A percentile compares a stretch with the other conserved stretches of the same genome.
Evolutionary conservation across 1,140 invertebrate species (phyloP).

Genomic region (Tetragnatha versicolor): DNA sequence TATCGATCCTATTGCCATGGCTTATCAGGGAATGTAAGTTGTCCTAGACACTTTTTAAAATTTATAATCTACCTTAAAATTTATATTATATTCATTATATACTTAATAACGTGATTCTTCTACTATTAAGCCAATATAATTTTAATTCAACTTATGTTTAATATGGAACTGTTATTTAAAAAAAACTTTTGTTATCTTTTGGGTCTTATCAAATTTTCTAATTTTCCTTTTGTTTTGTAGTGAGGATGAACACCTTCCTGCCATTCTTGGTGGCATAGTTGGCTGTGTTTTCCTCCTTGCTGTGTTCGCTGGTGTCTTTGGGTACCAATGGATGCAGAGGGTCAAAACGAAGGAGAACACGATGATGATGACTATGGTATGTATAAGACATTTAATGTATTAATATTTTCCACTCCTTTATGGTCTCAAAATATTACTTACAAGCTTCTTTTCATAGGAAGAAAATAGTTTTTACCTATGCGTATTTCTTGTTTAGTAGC

Average conservation of each 20-base stretch:
- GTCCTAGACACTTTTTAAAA: not conserved
- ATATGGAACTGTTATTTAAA: not conserved
- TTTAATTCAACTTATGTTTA: too few species aligned
- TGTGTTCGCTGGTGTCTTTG: slow-evolving; percentile 72
- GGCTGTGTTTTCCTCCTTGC: slow-evolving; percentile 71
- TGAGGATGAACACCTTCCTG: slow-evolving; percentile 67
- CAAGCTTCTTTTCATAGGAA: too few species aligned
- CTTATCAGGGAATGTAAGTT: slow-evolving; percentile 54
- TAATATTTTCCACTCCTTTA: too few species aligned
- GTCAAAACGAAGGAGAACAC: slow-evolving; percentile 86
- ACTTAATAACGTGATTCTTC: too few species aligned
- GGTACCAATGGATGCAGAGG: slow-evolving; percentile 74
- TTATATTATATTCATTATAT: too few species aligned
- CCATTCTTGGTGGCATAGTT: slow-evolving; percentile 73
- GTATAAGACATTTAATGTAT: not conserved
- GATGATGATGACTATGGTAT: slow-evolving; percentile 86
- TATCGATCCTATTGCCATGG: slow-evolving; percentile 64
- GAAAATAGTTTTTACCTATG: too few species aligned
- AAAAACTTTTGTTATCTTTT: not conserved
- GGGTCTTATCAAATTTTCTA: not conserved
- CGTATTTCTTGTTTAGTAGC: too few species aligned
- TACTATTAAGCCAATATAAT: not conserved
- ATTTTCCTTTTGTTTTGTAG: not conserved
- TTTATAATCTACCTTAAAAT: too few species aligned
- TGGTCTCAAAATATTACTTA: too few species aligned